Evolutionary conservation across 2,888 invertebrate genomes (phyloP).

Genomic region (Epiblema foenella): DNA sequence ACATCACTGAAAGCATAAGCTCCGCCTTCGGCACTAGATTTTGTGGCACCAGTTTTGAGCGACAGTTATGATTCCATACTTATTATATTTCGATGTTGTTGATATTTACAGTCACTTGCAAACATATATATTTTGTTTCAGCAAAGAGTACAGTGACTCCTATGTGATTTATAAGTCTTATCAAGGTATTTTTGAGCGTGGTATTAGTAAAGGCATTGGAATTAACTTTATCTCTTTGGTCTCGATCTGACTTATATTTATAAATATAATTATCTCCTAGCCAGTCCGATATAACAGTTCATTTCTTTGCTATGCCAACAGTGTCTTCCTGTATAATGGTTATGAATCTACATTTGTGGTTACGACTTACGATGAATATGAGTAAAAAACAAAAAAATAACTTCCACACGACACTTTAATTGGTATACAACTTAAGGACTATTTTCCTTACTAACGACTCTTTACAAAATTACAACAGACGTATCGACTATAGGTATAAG

Average conservation of each 20-base stretch:
- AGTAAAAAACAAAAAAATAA: constrained; percentile 52
- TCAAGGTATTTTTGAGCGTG: not conserved
- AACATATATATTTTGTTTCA: no score
- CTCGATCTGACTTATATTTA: not conserved
- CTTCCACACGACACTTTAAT: constrained; percentile 80
- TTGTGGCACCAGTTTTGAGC: no score
- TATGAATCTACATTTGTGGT: not conserved
- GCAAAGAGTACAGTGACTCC: no score
- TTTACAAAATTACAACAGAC: constrained; percentile 85
- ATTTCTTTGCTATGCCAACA: no score
- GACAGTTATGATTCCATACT: no score
- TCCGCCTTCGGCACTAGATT: no score
- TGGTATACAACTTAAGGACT: constrained; percentile 81
- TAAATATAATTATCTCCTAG: not conserved
- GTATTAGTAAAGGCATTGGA: not conserved
- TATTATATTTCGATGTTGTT: no score
- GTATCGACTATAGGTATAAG: constrained; percentile 76
- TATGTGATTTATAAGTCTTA: not conserved
- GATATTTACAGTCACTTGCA: no score
- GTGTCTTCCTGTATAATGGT: not conserved
- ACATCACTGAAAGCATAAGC: no score
- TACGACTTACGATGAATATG: not conserved
- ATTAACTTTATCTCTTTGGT: not conserved
- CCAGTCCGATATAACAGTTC: no score
- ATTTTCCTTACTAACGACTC: constrained; percentile 81